A percentile compares a stretch with the other conserved stretches of the same genome.
Evolutionary conservation across 2,797 vertebrate species (phyloP).

Genomic region (Propithecus deckenii): DNA sequence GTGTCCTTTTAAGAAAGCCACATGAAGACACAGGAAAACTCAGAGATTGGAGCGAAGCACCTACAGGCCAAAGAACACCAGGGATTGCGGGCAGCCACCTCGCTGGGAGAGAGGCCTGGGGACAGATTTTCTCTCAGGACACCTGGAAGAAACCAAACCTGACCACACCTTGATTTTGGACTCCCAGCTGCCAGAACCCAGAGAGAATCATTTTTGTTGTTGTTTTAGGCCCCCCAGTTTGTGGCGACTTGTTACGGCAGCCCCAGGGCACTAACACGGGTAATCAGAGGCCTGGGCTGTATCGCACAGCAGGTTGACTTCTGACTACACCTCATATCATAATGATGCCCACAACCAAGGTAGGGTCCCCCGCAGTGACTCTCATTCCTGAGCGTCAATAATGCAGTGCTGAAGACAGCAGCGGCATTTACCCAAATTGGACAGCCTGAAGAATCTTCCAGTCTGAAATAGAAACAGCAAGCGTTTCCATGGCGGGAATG

Average conservation of each 20-base stretch:
- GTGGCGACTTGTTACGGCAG: fast-evolving
- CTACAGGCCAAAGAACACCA: fast-evolving
- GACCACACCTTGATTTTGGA: not conserved
- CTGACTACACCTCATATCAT: fast-evolving
- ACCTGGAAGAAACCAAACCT: not conserved
- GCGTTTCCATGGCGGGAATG: fast-evolving
- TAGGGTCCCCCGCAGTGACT: fast-evolving
- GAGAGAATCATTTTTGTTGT: not conserved
- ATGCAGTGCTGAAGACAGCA: fast-evolving
- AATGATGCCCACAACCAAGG: not conserved
- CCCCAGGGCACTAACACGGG: fast-evolving
- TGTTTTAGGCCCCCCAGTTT: not conserved
- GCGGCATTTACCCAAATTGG: fast-evolving
- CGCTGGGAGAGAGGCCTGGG: fast-evolving
- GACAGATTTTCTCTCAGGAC: fast-evolving
- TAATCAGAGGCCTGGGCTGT: fast-evolving
- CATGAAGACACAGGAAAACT: not conserved
- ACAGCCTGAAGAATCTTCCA: fast-evolving
- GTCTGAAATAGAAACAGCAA: not conserved
- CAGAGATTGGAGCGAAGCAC: fast-evolving
- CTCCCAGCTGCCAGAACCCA: fast-evolving
- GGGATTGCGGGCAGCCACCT: not conserved
- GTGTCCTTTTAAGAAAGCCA: not conserved
- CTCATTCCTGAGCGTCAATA: fast-evolving
- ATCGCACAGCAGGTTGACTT: too few relatives aligned